Evolutionary conservation across 2,797 vertebrate genomes (phyloP).

Genomic region (Urocyon cinereoargenteus): DNA sequence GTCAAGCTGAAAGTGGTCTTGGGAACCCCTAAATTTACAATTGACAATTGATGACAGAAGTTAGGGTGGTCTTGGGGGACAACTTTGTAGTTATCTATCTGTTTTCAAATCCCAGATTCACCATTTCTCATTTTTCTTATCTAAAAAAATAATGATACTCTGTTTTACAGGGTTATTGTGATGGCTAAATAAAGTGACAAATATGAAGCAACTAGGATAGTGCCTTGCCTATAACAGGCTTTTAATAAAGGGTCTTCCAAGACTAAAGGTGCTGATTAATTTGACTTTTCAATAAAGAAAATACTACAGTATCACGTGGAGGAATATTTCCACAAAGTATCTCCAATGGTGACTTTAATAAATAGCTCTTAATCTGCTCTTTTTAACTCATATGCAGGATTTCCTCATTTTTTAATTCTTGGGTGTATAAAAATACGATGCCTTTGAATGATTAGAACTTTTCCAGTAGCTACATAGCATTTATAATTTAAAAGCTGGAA

Average conservation of each 20-base stretch:
- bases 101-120: not conserved
- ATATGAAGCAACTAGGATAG: not conserved
- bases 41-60: not conserved
- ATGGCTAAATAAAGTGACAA: not conserved
- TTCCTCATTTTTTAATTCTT: conserved; percentile 18
- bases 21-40: not conserved
- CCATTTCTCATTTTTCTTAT: not conserved
- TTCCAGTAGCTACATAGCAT: not conserved
- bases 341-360: too few relatives aligned
- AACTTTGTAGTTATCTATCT: not conserved
- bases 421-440: not conserved
- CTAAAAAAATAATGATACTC: not conserved
- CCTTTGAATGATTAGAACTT: not conserved
- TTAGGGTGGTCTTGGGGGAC: not conserved
- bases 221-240: not conserved
- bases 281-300: not conserved
- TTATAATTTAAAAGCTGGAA: not conserved
- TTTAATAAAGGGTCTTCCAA: not conserved
- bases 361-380: not conserved
- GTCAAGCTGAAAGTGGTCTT: not conserved
- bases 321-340: not conserved
- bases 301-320: not conserved
- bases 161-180: too few relatives aligned
- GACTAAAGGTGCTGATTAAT: not conserved
- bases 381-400: not conserved